A percentile compares a stretch with the other conserved stretches of the same genome.
Evolutionary conservation across 2,797 vertebrate genomes (phyloP).

Genomic region (Notolepis coatsorum): DNA sequence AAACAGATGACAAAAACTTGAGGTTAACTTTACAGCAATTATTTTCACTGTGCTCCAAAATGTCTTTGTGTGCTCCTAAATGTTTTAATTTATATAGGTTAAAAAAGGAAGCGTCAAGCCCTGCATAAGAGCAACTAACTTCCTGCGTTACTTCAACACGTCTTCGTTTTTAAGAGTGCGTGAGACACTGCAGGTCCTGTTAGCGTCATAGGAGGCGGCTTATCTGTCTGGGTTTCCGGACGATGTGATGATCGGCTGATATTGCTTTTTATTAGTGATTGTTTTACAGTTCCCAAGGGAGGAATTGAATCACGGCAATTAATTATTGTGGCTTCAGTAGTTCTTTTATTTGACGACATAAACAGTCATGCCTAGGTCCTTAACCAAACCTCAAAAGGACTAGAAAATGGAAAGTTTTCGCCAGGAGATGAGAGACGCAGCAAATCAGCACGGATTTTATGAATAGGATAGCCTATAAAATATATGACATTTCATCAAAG

Average conservation of each 20-base stretch:
- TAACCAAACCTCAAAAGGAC: no score
- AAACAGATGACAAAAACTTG: no score
- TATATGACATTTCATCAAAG: background rate
- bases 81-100: no score
- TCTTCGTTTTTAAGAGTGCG: no score
- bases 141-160: no score
- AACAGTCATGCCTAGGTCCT: background rate
- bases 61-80: no score
- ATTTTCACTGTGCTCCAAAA: no score
- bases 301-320: background rate
- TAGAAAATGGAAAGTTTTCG: no score
- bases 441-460: background rate
- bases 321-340: background rate
- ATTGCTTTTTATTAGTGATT: no score
- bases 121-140: no score
- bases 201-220: background rate
- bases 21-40: no score
- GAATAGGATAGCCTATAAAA: background rate
- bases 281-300: background rate
- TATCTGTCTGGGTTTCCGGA: background rate
- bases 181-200: conserved; percentile 30
- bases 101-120: no score
- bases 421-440: background rate
- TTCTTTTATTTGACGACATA: background rate
- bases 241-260: background rate